Base-by-base conservation (phyloP, 2,888 invertebrate species). In the Aspidapion aeneum region DNA sequence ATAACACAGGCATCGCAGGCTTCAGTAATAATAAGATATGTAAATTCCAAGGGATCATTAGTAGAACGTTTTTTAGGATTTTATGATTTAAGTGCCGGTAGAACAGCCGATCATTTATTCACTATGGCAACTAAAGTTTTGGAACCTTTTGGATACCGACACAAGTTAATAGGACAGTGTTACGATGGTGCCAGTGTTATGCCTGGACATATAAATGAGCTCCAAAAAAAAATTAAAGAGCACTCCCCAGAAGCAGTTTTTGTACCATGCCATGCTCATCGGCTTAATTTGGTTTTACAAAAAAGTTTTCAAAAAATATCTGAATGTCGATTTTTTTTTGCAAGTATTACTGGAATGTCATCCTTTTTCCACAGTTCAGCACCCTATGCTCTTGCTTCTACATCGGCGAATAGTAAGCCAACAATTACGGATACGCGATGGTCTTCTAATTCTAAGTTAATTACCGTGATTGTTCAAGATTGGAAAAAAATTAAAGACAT, bases 171-270 rank as follows among this genome's bases (percentile, higher is more conserved):
- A 19, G 69, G 49, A 19, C 72, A 71, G 54, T 70, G 68, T 60
- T 73, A 65, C 60, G 70, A 72, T 61, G 72, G 73, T 0, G 69
- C 70, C 1, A 61, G 64, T 54, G 70, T 71, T 12, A 65, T 66
- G 64, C 20, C 67, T n/a, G 64, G 62, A 1, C 58, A 64, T 19
- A 51, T 69, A 51, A 58, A 64, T 56, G 61, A 51, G 1, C 58
- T 66, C 18, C 63, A 64, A 35, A 60, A 56, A 61, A 67, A 62
- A 67, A 58, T 71, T 21, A 68, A 66, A 64, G 62, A 65, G 20
- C 22, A 49, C 18, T 67, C 64, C n/a, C 68, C 70, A 5, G 63
- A 63, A 61, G 70, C 66, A 17, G 51, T 60, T 17, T 63, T 63
- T 63, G 60, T 62, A 18, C 60, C 62, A 55, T 62, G 57, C 21